Conservation (phyloP, 2,797 vertebrate genomes). For the Lophotriccus pileatus region DNA sequence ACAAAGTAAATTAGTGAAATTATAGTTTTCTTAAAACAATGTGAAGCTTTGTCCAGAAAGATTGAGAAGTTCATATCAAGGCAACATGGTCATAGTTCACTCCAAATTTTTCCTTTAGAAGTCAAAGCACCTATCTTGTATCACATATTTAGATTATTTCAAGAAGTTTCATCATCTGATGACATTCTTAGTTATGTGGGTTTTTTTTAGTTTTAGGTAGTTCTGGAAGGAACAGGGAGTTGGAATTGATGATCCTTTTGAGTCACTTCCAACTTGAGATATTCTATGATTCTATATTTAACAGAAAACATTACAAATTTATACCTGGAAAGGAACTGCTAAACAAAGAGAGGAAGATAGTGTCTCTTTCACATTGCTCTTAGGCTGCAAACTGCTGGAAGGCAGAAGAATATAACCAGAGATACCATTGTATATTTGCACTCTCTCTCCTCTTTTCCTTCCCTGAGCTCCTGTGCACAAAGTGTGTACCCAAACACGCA, state of each 20-base stretch:
- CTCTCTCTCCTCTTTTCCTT: neutral
- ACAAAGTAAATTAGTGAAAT: neutral
- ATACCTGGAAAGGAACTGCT: neutral
- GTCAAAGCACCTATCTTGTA: neutral
- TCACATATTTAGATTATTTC: neutral
- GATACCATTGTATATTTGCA: neutral
- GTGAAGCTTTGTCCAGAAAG: neutral
- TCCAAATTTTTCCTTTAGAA: neutral
- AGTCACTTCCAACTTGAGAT: neutral
- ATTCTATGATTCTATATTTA: neutral
- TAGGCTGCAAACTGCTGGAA: neutral
- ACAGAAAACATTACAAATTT: neutral
- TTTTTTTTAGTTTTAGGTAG: neutral
- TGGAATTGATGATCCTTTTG: neutral
- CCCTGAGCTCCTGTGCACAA: accelerated
- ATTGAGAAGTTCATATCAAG: neutral
- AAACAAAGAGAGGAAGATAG: neutral
- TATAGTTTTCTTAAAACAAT: neutral
- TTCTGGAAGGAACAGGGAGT: neutral
- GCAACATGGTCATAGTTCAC: neutral
- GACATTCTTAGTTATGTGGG: accelerated
- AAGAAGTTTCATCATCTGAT: neutral
- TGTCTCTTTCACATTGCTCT: neutral
- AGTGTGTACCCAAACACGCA: neutral
- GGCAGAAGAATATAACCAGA: neutral